These are phyloP conservation scores for Ctena decussata DNA, from an alignment of 2,888 invertebrate species.

Conservation along the genomic window DNA sequence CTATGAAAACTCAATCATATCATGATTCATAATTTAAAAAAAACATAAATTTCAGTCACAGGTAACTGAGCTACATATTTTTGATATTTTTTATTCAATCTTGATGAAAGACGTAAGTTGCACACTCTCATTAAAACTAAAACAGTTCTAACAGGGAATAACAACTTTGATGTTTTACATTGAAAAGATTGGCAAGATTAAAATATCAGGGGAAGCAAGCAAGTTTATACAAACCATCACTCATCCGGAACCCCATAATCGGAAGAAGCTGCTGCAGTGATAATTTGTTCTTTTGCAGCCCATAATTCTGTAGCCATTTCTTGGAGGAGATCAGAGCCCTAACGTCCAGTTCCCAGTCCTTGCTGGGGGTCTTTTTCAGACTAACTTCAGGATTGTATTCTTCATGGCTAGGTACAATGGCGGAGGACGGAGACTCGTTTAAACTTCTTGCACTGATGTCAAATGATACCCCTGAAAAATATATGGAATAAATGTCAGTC, in stretches of 20 bases:
- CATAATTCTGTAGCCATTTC: slow-evolving; percentile 85
- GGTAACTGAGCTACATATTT: no score
- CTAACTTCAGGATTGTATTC: slow-evolving; percentile 73
- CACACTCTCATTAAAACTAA: no score
- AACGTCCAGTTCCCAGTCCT: slow-evolving; percentile 85
- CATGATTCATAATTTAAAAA: no score
- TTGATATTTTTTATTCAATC: no score
- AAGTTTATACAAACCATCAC: slow-evolving; percentile 79
- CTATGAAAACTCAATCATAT: no score
- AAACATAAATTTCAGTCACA: no score
- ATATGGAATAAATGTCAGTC: no score
- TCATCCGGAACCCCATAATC: slow-evolving; percentile 85
- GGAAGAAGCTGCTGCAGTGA: slow-evolving; percentile 82
- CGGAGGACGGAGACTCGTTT: slow-evolving; percentile 52
- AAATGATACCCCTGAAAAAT: slow-evolving; percentile 78
- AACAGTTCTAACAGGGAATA: no score
- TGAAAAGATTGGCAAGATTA: no score
- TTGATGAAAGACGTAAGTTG: no score
- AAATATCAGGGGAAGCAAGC: not conserved
- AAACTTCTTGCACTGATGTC: slow-evolving; percentile 69
- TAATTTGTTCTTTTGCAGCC: slow-evolving; percentile 83
- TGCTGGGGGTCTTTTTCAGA: slow-evolving; percentile 72
- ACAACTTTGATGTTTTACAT: no score
- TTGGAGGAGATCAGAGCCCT: slow-evolving; percentile 79
- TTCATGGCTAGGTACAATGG: slow-evolving; percentile 59